Conservation (phyloP, 2,113 vertebrate genomes). For the Phocoena sinus region DNA sequence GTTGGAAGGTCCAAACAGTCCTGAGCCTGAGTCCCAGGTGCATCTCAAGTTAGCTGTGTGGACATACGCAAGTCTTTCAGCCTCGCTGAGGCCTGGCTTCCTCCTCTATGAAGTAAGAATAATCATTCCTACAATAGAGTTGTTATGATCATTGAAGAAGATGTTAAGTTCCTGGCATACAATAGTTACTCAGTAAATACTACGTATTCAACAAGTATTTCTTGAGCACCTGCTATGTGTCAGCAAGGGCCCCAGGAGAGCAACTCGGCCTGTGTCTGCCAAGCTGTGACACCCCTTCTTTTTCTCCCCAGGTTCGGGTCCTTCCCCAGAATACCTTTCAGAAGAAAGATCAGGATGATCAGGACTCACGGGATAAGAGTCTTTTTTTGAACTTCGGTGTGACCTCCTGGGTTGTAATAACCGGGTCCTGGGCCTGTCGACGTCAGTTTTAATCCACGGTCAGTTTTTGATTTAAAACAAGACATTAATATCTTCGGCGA, state of each 20-base stretch:
- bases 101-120: not conserved
- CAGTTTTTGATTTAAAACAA: slow-evolving; percentile 82
- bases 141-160: not conserved
- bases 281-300: not conserved
- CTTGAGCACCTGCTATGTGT: not conserved
- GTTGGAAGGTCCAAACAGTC: not conserved
- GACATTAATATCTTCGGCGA: slow-evolving; percentile 75
- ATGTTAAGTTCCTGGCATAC: not conserved
- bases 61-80: not conserved
- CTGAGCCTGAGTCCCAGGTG: not conserved
- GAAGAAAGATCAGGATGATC: not conserved
- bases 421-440: slow-evolving; percentile 79
- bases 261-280: not conserved
- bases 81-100: not conserved
- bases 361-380: slow-evolving; percentile 75
- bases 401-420: slow-evolving; percentile 75
- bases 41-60: not conserved
- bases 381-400: slow-evolving; percentile 62
- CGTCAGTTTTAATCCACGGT: not conserved
- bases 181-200: not conserved
- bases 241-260: not conserved
- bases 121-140: not conserved
- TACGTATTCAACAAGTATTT: not conserved
- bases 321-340: not conserved
- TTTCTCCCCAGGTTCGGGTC: too few relatives aligned